Evolutionary conservation across 2,797 vertebrate genomes (phyloP).

Genomic region (Hyperoplus immaculatus): DNA sequence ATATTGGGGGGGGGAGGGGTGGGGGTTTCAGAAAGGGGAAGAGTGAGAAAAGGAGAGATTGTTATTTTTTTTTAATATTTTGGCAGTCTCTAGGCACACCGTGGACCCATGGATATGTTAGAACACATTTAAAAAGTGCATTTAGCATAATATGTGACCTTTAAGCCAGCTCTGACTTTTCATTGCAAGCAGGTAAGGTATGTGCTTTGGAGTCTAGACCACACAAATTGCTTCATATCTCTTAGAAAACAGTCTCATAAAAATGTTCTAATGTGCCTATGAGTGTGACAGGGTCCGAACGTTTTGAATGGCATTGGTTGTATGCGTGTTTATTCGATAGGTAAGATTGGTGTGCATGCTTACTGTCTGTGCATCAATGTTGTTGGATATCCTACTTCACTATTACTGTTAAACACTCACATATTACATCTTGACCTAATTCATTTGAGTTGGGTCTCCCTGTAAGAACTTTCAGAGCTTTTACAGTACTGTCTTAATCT

Average conservation of each 20-base stretch:
- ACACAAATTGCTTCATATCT: conserved; percentile 44
- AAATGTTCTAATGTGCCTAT: conserved; percentile 32
- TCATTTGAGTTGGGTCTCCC: background rate
- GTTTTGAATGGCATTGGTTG: conserved; percentile 5
- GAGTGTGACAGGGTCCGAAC: conserved; percentile 14
- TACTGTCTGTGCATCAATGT: background rate
- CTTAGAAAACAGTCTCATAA: conserved; percentile 48
- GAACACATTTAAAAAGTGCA: too few relatives aligned
- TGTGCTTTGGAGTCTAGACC: conserved; percentile 25
- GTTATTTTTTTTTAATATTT: too few relatives aligned
- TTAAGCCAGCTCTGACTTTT: conserved; percentile 37
- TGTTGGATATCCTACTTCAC: background rate
- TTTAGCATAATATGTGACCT: too few relatives aligned
- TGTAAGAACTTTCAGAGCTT: background rate
- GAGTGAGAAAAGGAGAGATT: too few relatives aligned
- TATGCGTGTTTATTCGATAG: background rate
- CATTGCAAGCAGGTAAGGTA: conserved; percentile 29
- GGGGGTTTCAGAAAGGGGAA: too few relatives aligned
- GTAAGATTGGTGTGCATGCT: background rate
- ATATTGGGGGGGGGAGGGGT: too few relatives aligned
- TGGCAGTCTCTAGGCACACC: too few relatives aligned
- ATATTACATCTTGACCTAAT: background rate
- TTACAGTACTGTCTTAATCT: background rate
- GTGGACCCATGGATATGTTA: too few relatives aligned
- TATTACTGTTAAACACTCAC: background rate